phyloP scores from a whole-genome alignment of 2,888 invertebrate genomes.

The Oasisia sp. region DNA sequence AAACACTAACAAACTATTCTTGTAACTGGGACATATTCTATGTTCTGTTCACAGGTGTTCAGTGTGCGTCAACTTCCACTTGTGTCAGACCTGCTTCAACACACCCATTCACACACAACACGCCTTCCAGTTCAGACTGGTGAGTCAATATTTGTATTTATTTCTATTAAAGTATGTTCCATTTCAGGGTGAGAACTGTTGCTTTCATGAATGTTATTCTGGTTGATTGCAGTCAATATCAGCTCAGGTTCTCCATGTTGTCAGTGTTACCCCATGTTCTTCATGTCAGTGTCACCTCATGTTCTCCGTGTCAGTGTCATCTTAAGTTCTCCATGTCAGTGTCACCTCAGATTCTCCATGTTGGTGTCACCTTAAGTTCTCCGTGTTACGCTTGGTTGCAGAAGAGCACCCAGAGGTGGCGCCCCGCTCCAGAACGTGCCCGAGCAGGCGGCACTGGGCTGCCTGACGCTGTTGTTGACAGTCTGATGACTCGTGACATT shows the following conservation, averaged over 20 bases:
- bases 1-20: background rate
- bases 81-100: slow-evolving; percentile 65
- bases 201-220: background rate
- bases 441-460: slow-evolving; percentile 51
- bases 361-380: no score
- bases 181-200: background rate
- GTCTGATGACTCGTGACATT: slow-evolving; percentile 60
- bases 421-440: slow-evolving; percentile 51
- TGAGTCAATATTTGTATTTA: slow-evolving; percentile 41
- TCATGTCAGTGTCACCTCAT: no score
- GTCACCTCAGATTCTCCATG: no score
- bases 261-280: no score
- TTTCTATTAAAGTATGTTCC: background rate
- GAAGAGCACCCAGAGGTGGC: slow-evolving; percentile 63
- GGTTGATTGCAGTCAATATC: background rate
- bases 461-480: slow-evolving; percentile 58
- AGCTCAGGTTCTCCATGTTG: no score
- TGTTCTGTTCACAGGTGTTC: slow-evolving; percentile 53
- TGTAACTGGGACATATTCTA: background rate
- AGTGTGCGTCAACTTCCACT: slow-evolving; percentile 56
- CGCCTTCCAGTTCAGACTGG: slow-evolving; percentile 62
- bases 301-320: no score
- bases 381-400: slow-evolving; percentile 36
- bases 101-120: slow-evolving; percentile 61
- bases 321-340: no score